phyloP scores from a whole-genome alignment of 92 coral and sea anemone genomes.

The Hydrozoanthus gracilis region DNA sequence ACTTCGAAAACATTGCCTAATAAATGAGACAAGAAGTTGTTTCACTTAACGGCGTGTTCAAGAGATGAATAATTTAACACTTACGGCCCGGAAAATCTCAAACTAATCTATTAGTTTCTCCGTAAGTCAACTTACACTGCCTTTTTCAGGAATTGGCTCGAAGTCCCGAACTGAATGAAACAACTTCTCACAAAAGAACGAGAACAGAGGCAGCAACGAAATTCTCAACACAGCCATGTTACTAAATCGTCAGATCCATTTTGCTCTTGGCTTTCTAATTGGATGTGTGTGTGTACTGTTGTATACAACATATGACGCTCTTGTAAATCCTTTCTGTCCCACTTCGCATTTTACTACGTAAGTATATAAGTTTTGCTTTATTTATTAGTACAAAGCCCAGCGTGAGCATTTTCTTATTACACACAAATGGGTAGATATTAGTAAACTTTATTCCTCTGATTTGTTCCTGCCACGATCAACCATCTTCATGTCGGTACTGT shows the following conservation, averaged over 20 bases:
- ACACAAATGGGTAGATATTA: too few species aligned
- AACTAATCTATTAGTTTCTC: background rate
- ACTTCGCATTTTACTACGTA: background rate
- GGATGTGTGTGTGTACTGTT: background rate
- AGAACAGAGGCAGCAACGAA: background rate
- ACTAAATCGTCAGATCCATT: background rate
- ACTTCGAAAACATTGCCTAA: background rate
- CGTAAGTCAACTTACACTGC: background rate
- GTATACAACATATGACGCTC: background rate
- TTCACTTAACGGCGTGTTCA: background rate
- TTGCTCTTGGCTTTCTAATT: background rate
- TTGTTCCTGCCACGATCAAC: too few species aligned
- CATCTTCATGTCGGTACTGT: too few species aligned
- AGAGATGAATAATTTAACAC: conserved; percentile 15
- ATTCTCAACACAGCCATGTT: background rate
- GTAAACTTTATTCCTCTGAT: too few species aligned
- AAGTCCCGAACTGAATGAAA: background rate
- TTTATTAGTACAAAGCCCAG: background rate
- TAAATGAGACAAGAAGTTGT: background rate
- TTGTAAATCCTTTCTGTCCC: conserved; percentile 1
- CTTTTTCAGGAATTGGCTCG: background rate
- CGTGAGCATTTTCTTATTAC: too few species aligned
- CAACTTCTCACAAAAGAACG: background rate
- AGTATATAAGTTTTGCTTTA: background rate
- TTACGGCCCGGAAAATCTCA: background rate